These are phyloP conservation scores for Heliocidaris tuberculata DNA, from an alignment of 35 echinoderm and acorn worm species.

Conservation along the genomic window DNA sequence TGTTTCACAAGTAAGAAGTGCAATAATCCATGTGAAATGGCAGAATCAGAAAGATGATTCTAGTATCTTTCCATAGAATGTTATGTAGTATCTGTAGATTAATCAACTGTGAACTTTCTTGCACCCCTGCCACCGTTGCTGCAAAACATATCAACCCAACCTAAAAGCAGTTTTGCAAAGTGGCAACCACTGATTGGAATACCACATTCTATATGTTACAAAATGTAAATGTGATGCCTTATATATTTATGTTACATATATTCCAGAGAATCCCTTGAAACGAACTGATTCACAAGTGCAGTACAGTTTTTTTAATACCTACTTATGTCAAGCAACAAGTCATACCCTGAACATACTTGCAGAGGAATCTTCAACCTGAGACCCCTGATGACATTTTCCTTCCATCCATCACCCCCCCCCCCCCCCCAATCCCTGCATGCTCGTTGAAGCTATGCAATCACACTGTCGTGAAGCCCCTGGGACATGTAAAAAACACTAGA, in stretches of 20 bases:
- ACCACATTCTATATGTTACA: background rate
- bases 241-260: background rate
- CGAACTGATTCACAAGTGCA: background rate
- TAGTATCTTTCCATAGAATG: too few relatives aligned
- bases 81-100: too few relatives aligned
- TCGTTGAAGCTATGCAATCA: slow-evolving; percentile 2
- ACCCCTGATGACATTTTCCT: background rate
- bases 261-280: background rate
- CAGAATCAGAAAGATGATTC: too few relatives aligned
- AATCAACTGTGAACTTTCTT: too few relatives aligned
- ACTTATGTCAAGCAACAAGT: background rate
- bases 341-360: background rate
- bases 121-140: too few relatives aligned
- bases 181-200: background rate
- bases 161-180: too few relatives aligned
- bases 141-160: too few relatives aligned
- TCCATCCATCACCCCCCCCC: background rate
- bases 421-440: background rate
- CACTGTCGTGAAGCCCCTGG: background rate
- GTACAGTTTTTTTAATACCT: background rate
- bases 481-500: background rate
- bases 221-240: background rate
- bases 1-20: too few relatives aligned
- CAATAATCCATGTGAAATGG: too few relatives aligned
- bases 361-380: background rate